A percentile compares a stretch with the other conserved stretches of the same genome.
Conservation (phyloP, 1,140 invertebrate species). For the Diorhabda sublineata region DNA sequence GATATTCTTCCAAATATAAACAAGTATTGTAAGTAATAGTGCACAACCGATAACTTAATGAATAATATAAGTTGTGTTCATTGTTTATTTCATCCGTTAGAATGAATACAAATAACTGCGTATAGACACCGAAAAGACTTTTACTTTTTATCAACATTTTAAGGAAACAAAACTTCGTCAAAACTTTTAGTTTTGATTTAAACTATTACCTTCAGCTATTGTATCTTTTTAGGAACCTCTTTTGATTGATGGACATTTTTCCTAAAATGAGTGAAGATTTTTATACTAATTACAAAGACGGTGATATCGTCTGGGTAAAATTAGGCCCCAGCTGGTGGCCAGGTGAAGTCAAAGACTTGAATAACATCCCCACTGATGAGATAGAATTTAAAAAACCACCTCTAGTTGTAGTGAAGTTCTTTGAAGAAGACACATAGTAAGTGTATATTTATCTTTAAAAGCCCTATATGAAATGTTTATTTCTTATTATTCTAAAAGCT, state of each 20-base stretch:
- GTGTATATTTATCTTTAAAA: conserved; percentile 37
- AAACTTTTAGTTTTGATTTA: background rate
- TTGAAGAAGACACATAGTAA: conserved; percentile 77
- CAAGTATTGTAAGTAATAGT: conserved; percentile 21
- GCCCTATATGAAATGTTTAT: too few species aligned
- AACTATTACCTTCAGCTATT: too few species aligned
- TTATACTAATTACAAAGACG: conserved; percentile 60
- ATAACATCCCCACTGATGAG: conserved; percentile 59
- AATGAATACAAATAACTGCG: too few species aligned
- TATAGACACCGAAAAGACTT: too few species aligned
- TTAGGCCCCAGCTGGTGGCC: conserved; percentile 74
- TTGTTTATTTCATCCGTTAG: too few species aligned
- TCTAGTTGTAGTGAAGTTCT: conserved; percentile 75
- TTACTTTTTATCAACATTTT: too few species aligned
- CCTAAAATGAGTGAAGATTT: conserved; percentile 60
- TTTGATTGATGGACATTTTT: background rate
- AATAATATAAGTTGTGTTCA: too few species aligned
- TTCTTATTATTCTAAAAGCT: too few species aligned
- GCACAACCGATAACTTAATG: too few species aligned
- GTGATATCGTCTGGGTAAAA: conserved; percentile 80
- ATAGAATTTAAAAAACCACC: conserved; percentile 63
- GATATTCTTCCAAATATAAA: conserved; percentile 5
- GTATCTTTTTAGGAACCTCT: background rate
- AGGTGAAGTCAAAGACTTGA: conserved; percentile 63
- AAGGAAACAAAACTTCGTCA: background rate